These are phyloP conservation scores for Euura lappo DNA, from an alignment of 1,140 invertebrate genomes.

Conservation along the genomic window DNA sequence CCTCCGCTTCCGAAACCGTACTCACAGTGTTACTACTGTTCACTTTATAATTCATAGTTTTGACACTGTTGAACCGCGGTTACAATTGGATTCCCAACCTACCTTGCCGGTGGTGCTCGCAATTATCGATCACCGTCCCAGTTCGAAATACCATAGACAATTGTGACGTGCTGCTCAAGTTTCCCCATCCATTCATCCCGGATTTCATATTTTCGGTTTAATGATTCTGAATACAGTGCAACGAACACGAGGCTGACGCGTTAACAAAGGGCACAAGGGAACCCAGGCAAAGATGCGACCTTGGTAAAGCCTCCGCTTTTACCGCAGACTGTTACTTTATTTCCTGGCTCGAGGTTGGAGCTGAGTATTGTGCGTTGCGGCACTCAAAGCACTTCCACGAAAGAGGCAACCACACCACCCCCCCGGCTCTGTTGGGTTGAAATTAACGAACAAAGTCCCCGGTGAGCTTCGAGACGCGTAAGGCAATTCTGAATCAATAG, in stretches of 20 bases:
- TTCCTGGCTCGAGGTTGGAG: background rate
- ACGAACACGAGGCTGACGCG: background rate
- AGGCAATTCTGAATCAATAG: slow-evolving; percentile 1
- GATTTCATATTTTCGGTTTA: too few species aligned
- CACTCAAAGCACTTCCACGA: background rate
- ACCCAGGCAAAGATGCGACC: background rate
- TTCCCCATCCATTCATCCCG: too few species aligned
- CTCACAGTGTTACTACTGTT: background rate
- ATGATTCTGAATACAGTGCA: too few species aligned
- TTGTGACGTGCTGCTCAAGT: too few species aligned
- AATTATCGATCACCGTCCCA: too few species aligned
- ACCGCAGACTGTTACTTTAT: background rate
- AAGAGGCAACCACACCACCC: background rate
- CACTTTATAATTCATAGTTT: background rate
- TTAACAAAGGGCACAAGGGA: background rate
- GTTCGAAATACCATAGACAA: too few species aligned
- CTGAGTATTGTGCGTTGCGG: background rate
- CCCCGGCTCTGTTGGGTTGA: background rate
- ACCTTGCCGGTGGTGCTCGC: too few species aligned
- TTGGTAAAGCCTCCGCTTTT: background rate
- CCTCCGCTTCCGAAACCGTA: background rate
- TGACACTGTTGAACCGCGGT: background rate
- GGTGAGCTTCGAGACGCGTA: background rate
- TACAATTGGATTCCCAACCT: too few species aligned
- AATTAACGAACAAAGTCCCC: slow-evolving; percentile 1